Percentiles rank a stretch among this genome's conserved stretches.
Evolutionary conservation across 1,140 invertebrate genomes (phyloP).

Genomic region (Riptortus pedestris): DNA sequence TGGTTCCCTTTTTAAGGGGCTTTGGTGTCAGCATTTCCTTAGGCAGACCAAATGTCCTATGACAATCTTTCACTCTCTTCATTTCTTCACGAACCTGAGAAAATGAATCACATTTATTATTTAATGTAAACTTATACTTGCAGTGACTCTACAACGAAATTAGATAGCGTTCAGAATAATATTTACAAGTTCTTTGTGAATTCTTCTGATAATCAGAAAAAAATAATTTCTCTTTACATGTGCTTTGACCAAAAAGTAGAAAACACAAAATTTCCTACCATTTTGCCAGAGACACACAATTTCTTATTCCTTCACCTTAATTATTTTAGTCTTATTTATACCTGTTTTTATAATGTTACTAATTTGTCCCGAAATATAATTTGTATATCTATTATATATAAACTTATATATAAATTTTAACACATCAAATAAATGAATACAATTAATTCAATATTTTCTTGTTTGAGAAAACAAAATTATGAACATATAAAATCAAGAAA

Average conservation of each 20-base stretch:
- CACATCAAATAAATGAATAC: too few relatives aligned
- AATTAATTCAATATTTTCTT: too few relatives aligned
- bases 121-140: not conserved
- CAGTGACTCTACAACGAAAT: not conserved
- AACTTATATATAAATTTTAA: too few relatives aligned
- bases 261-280: too few relatives aligned
- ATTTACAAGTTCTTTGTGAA: not conserved
- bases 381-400: too few relatives aligned
- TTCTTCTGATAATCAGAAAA: not conserved
- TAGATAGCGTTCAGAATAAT: not conserved
- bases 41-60: slow-evolving; percentile 30
- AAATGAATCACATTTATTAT: not conserved
- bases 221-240: not conserved
- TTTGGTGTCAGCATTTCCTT: slow-evolving; percentile 19
- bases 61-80: slow-evolving; percentile 25
- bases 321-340: too few relatives aligned
- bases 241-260: not conserved
- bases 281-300: too few relatives aligned
- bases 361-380: too few relatives aligned
- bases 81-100: slow-evolving; percentile 13
- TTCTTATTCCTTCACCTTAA: too few relatives aligned
- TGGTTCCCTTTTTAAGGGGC: slow-evolving; percentile 5
- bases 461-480: too few relatives aligned
- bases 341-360: too few relatives aligned
- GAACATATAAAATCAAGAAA: too few relatives aligned